phyloP scores from a whole-genome alignment of 1,140 invertebrate genomes.

The Frieseomelitta varia region DNA sequence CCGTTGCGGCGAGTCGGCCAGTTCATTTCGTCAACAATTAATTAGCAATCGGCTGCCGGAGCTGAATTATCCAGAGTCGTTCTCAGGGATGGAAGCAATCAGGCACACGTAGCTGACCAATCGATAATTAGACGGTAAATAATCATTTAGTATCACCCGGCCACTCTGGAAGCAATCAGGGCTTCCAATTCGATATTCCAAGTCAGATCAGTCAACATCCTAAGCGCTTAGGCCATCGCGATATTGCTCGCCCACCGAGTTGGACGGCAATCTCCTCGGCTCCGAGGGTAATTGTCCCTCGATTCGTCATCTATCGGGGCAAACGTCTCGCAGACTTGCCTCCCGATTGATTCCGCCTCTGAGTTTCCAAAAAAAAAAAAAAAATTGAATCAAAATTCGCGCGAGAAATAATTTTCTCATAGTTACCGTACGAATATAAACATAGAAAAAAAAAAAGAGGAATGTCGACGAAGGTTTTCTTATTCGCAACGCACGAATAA shows the following conservation, averaged over 20 bases:
- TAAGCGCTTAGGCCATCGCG: not conserved
- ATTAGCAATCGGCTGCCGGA: not conserved
- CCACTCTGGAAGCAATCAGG: conserved; percentile 14
- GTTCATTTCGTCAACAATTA: not conserved
- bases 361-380: no score
- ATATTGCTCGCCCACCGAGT: not conserved
- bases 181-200: conserved; percentile 2
- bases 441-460: no score
- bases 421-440: no score
- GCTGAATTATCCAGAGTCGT: not conserved
- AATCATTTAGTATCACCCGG: conserved; percentile 12
- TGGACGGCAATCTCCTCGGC: not conserved
- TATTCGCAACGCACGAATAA: no score
- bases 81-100: not conserved
- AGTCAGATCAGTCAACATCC: conserved; percentile 6
- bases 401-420: no score
- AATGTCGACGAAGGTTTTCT: no score
- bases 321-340: no score
- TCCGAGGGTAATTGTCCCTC: not conserved
- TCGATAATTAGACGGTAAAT: conserved; percentile 12
- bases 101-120: not conserved
- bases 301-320: not conserved
- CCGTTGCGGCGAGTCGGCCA: not conserved
- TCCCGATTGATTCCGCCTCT: no score
- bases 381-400: no score